phyloP scores from a whole-genome alignment of 2,113 vertebrate species.

The Salvelinus namaycush region DNA sequence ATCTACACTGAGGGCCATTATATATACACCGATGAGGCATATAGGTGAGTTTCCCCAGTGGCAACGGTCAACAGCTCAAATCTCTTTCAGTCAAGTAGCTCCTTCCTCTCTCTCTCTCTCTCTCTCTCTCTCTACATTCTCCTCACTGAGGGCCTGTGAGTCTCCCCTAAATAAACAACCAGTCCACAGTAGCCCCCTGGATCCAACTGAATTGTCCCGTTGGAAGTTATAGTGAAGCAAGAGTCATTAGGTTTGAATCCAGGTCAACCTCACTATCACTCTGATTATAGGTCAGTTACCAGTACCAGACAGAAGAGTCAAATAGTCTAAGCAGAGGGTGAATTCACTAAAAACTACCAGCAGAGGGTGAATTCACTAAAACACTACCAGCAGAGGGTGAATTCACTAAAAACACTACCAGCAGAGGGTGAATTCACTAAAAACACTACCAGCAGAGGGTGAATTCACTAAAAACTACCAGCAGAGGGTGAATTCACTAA shows the following conservation, averaged over 20 bases:
- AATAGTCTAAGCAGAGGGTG: constrained; percentile 14
- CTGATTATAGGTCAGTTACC: no score
- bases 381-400: constrained; percentile 55
- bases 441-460: constrained; percentile 58
- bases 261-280: no score
- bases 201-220: not conserved
- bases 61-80: constrained; percentile 26
- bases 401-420: not conserved
- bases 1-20: no score
- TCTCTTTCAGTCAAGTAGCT: constrained; percentile 35
- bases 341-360: constrained; percentile 35
- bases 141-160: not conserved
- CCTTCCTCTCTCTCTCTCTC: not conserved
- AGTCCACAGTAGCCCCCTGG: not conserved
- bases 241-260: no score
- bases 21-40: no score
- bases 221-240: not conserved
- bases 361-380: not conserved
- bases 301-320: not conserved
- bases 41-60: constrained; percentile 5
- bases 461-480: not conserved
- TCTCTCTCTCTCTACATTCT: not conserved
- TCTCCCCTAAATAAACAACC: no score
- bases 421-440: not conserved
- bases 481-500: not conserved